phyloP scores from a whole-genome alignment of 2,888 invertebrate species.

The Beris chalybata region DNA sequence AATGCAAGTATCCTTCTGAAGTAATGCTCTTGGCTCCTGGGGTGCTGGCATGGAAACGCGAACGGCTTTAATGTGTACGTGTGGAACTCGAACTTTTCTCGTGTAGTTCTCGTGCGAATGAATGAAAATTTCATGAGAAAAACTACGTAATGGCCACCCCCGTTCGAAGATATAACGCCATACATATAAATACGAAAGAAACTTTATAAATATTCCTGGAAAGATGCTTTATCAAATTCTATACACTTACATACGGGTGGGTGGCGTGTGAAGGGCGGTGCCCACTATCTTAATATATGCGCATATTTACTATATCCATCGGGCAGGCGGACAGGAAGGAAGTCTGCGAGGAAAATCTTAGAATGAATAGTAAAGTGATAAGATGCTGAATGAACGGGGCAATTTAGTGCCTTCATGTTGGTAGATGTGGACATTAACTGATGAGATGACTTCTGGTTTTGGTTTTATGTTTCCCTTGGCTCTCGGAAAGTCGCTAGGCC shows the following conservation, averaged over 20 bases:
- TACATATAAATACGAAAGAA: not conserved
- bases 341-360: not conserved
- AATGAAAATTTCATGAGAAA: slow-evolving; percentile 25
- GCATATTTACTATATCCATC: slow-evolving; percentile 10
- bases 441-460: too few relatives aligned
- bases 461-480: too few relatives aligned
- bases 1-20: slow-evolving; percentile 7
- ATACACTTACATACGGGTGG: not conserved
- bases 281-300: slow-evolving; percentile 17
- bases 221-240: slow-evolving; percentile 18
- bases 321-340: not conserved
- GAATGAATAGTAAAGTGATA: slow-evolving; percentile 9
- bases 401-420: too few relatives aligned
- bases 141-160: slow-evolving; percentile 19
- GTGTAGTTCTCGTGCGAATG: not conserved
- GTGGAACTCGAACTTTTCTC: not conserved
- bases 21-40: slow-evolving; percentile 2
- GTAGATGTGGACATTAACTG: too few relatives aligned
- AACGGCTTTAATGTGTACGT: not conserved
- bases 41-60: not conserved
- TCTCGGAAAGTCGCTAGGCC: too few relatives aligned
- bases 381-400: too few relatives aligned
- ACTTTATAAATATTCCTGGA: slow-evolving; percentile 9
- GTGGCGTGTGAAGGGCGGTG: slow-evolving; percentile 5
- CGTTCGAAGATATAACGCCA: not conserved